Base-by-base conservation (phyloP, 2,113 vertebrate species). In the Ceyx melanurus region DNA sequence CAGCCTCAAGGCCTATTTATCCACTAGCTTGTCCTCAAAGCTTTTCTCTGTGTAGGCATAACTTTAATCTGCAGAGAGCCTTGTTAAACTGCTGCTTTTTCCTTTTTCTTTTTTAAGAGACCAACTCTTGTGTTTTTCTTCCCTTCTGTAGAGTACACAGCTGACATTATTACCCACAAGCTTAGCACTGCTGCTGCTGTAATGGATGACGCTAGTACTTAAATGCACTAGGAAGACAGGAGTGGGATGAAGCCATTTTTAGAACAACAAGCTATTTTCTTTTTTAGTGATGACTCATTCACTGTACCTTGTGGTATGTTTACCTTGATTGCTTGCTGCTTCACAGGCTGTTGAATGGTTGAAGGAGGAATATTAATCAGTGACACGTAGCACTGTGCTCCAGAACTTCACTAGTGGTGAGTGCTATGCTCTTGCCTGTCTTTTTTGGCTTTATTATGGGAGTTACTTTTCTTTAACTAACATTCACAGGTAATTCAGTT, bases 221-320 rank as follows among this genome's bases (percentile, higher is more conserved):
- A 65, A 87, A 83, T 70, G 77, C 67, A 82, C 84, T 53, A 75
- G 80, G 91, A 94, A 95, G 92, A 86, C 71, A 90, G 70, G 88
- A 95, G 93, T 93, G 93, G 94, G 94, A 29, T 89, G 92, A 86
- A 86, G 74, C 74, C 80, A 50, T 85, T 96, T 96, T 97, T 96
- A 96, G 95, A 95, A 93, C 73, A 91, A 93, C 79, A 83, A 57
- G 85, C 86, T 96, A 91, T 94, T 95, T 94, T 94, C 75, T 91
- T 89, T 89, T 90, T 86, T 72, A 76, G 66, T 93, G 93, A 93
- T 97, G 95, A 97, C 72, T 97, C 93, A 95, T 80, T 92, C 93
- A 78, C 75, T 91, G 94, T 94, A 93, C 88, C 83, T 91, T 93
- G 85, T 86, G 76, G 66, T 89, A 70, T 92, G 88, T 95, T 95